phyloP scores from a whole-genome alignment of 2,888 invertebrate genomes.

The Reticulitermes lucifugus region DNA sequence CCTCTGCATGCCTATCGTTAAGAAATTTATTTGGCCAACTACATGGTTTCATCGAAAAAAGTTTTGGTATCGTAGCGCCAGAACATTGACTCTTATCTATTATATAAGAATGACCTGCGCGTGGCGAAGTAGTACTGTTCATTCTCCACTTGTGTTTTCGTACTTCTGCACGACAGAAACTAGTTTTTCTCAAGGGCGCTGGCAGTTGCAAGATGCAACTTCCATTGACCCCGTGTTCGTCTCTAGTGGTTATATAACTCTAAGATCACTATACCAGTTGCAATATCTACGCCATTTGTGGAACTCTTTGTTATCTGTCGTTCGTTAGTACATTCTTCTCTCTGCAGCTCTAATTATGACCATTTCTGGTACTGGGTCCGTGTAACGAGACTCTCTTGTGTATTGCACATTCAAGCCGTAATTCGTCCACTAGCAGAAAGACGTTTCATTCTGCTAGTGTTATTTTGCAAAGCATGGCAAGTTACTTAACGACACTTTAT shows the following conservation, averaged over 20 bases:
- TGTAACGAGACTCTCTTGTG: too few species aligned
- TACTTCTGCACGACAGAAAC: not conserved
- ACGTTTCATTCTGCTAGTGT: too few species aligned
- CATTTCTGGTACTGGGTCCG: too few species aligned
- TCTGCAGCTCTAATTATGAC: too few species aligned
- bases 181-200: conserved; percentile 13
- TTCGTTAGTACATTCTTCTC: not conserved
- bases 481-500: too few species aligned
- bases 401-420: too few species aligned
- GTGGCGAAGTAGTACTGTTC: not conserved
- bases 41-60: too few species aligned
- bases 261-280: not conserved
- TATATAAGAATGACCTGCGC: not conserved
- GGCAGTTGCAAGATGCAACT: not conserved
- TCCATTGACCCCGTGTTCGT: not conserved
- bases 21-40: too few species aligned
- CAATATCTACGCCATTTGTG: not conserved
- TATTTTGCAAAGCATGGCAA: too few species aligned
- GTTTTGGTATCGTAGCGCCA: not conserved
- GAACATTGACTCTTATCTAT: not conserved
- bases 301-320: not conserved
- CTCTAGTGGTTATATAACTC: not conserved
- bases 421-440: too few species aligned
- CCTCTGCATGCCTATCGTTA: too few species aligned
- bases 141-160: not conserved